phyloP scores from a whole-genome alignment of 2,888 invertebrate species.

The Fragum sueziense region DNA sequence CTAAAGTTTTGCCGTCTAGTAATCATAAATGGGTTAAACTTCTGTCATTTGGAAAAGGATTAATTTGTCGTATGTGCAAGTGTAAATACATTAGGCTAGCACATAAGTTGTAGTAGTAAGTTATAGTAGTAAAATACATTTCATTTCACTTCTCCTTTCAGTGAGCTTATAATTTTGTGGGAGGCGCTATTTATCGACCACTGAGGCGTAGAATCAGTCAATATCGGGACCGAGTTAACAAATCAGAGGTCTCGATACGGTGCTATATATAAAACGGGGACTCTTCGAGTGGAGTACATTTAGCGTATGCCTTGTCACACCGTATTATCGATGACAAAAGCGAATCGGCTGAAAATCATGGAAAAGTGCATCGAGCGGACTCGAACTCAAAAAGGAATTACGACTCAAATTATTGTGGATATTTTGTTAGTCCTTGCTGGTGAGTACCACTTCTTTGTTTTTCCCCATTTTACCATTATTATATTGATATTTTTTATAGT shows the following conservation, averaged over 20 bases:
- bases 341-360: constrained; percentile 2
- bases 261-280: not conserved
- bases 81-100: too few relatives aligned
- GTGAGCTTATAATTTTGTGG: not conserved
- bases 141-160: not conserved
- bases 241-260: not conserved
- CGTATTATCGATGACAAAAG: not conserved
- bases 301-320: not conserved
- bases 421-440: constrained; percentile 2
- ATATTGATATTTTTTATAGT: too few relatives aligned
- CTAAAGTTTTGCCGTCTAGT: too few relatives aligned
- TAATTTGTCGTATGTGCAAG: too few relatives aligned
- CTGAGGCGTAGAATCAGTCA: not conserved
- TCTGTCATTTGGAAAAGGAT: too few relatives aligned
- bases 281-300: not conserved
- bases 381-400: constrained; percentile 10
- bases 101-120: too few relatives aligned
- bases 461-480: too few relatives aligned
- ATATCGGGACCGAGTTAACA: not conserved
- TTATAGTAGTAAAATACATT: too few relatives aligned
- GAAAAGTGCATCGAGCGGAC: constrained; percentile 18
- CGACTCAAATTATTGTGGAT: constrained; percentile 10
- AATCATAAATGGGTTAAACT: too few relatives aligned
- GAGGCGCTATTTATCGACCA: not conserved
- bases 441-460: not conserved